Conservation (phyloP, 2,888 invertebrate species). For the Dinocampus coccinellae region DNA sequence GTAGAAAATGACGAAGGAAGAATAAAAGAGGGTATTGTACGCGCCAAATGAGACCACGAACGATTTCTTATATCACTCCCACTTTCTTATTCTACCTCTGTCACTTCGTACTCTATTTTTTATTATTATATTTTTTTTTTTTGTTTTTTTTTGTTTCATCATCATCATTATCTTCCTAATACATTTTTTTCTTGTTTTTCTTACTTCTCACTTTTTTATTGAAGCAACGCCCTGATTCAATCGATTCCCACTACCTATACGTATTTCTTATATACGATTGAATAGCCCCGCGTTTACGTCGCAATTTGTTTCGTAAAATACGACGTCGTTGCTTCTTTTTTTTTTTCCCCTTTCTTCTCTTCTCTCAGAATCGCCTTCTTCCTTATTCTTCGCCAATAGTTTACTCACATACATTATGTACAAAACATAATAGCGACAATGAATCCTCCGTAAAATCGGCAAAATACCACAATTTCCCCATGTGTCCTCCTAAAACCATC, state of each 20-base stretch:
- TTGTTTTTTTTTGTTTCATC: slow-evolving; percentile 30
- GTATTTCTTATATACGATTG: slow-evolving; percentile 8
- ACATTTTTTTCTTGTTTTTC: slow-evolving; percentile 33
- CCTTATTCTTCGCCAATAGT: slow-evolving; percentile 10
- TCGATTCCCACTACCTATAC: slow-evolving; percentile 57
- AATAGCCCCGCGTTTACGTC: slow-evolving; percentile 30
- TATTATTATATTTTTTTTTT: too few relatives aligned
- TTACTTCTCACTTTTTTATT: slow-evolving; percentile 40
- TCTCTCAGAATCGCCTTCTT: background rate
- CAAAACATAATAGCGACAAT: slow-evolving; percentile 16
- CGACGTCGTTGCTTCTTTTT: too few relatives aligned
- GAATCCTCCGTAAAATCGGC: slow-evolving; percentile 4
- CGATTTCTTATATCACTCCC: slow-evolving; percentile 44
- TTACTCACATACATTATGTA: slow-evolving; percentile 4
- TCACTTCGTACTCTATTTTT: too few relatives aligned
- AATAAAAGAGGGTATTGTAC: slow-evolving; percentile 29
- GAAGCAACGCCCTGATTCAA: slow-evolving; percentile 59
- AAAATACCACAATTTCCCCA: background rate
- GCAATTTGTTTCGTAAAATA: slow-evolving; percentile 36
- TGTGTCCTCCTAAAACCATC: background rate
- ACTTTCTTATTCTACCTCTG: slow-evolving; percentile 34
- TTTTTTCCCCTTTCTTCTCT: slow-evolving; percentile 16
- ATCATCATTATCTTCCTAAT: too few relatives aligned
- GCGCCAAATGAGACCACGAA: slow-evolving; percentile 13
- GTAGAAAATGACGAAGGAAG: too few relatives aligned